Base-by-base conservation (phyloP, 2,888 invertebrate genomes). In the Erpobdella octoculata region DNA sequence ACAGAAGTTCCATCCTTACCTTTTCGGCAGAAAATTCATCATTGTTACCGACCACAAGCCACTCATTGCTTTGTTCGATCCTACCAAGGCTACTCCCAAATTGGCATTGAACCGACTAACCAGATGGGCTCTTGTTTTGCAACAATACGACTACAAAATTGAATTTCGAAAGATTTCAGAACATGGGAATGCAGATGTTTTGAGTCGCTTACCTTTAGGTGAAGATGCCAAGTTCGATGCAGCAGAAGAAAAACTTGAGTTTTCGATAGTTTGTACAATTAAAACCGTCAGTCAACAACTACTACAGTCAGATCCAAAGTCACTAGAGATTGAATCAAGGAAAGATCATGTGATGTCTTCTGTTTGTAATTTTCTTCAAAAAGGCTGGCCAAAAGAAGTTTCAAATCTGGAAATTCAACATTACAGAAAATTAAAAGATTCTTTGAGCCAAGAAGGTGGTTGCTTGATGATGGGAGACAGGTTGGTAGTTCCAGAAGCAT, bases 41-140 rank as follows among this genome's bases (percentile, higher is more conserved):
- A 73, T 83, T 21, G 61, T 77, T 12, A 82, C 80, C 0, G 82
- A 82, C 72, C 80, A 82, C 71, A 78, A 80, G 71, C 82, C 84
- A 0, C 72, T 85, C 1, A 80, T 78, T 21, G 64, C 75, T 12
- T 79, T 83, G 59, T 80, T 83, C 70, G 73, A 76, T 64, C 73
- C 75, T 53, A 76, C 78, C 78, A 70, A 46, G 33, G 74, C 61
- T 9, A 64, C 79, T 12, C 76, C 76, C 0, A 62, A 73, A 12
- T 68, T 73, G 36, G 72, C 77, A 1, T 77, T 76, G 25, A 74
- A 72, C 35, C 74, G 78, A 15, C 73, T 79, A 9, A 74, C 76
- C 61, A 69, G 78, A 21, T 78, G 77, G 78, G 74, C 74, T 3
- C 25, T 73, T 0, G 71, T 74, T 5, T 72, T 83, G 28, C 75